phyloP scores from a whole-genome alignment of 2,797 vertebrate genomes.

The Dipus sagitta region DNA sequence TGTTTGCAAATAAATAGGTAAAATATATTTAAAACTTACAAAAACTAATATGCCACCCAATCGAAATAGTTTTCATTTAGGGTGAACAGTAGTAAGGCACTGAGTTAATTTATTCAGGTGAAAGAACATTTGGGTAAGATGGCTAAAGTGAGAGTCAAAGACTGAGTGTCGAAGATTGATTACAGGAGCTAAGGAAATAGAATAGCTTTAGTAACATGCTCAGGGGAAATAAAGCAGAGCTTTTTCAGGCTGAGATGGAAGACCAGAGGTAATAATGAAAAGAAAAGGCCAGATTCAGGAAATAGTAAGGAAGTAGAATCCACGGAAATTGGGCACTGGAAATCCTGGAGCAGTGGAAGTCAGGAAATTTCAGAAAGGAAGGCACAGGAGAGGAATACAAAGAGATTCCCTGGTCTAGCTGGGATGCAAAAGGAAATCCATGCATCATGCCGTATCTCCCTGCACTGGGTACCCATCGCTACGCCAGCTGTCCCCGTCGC shows the following conservation, averaged over 20 bases:
- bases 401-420: not conserved
- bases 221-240: not conserved
- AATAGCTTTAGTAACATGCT: not conserved
- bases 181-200: not conserved
- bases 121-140: conserved; percentile 5
- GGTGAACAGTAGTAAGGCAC: not conserved
- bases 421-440: not conserved
- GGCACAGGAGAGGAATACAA: not conserved
- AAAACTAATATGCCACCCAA: too few species aligned
- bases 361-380: not conserved
- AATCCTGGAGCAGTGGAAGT: not conserved
- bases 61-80: not conserved
- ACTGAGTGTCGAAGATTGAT: not conserved
- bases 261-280: not conserved
- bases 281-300: not conserved
- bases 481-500: not conserved
- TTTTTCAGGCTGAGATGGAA: not conserved
- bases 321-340: not conserved
- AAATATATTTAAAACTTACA: too few species aligned
- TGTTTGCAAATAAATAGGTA: too few species aligned
- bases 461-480: accelerated
- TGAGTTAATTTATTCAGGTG: not conserved
- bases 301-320: not conserved
- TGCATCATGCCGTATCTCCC: not conserved
- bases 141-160: conserved; percentile 5